Evolutionary conservation across 2,888 invertebrate species (phyloP), one percentile per base, ranked within the genome.

Genomic region (Cosmopolites sordidus): DNA sequence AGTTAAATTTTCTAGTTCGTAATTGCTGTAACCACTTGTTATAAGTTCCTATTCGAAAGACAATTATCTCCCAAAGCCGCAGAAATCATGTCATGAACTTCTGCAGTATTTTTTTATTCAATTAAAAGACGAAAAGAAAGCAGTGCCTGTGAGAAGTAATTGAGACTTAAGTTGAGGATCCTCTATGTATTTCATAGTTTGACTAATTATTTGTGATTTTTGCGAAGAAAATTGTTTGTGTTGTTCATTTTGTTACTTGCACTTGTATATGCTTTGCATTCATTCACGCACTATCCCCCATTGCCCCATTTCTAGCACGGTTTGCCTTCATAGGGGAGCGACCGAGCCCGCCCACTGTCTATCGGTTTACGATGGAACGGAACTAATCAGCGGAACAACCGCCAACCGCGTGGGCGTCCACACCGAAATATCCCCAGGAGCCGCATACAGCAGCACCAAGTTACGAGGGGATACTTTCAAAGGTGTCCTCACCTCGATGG

Each of bases 341-440:
- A 88, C 91, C 1, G 96, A 96, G 71, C 94, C 96, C 1, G 92
- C 93, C 1, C 94, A 95, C 75, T 92, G 92, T 65, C 80, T 94
- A 57, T 83, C 85, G 38, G 80, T 86, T 38, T 87, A 89, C 73
- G 85, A 87, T 69, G 43, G 47, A 6, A 80, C 83, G 63, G 90
- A 92, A 72, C 76, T 97, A 54, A 84, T 96, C 58, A 88, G 92
- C 5, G 95, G 92, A 22, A 95, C 95, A 0, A 94, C 94, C 0
- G 93, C 91, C 54, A 97, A 96, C 72, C 83, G 92, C 27, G 87
- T 94, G 62, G 92, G 93, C 12, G 91, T 92, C 42, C 90, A 92
- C 73, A 85, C 89, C 0, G 78, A 83, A 0, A 77, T 82, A 37
- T 86, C 86, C 61, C 78, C 80, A 9, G 83, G 86, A 65, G 86